These are phyloP conservation scores for Meriones psammophilus DNA, from an alignment of 2,797 vertebrate genomes.

Conservation along the genomic window DNA sequence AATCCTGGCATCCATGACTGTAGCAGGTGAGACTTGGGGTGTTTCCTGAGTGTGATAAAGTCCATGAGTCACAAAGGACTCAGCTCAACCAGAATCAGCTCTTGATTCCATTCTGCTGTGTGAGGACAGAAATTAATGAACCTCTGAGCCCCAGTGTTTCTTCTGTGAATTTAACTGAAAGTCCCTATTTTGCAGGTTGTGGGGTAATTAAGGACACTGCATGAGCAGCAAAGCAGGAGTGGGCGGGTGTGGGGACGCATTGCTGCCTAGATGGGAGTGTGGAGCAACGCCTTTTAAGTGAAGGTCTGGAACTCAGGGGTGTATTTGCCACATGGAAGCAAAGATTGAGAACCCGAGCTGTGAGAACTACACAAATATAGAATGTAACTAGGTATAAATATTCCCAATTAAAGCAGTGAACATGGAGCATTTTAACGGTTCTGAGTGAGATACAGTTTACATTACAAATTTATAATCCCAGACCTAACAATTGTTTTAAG, in stretches of 20 bases:
- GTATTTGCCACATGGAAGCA: slow-evolving; percentile 19
- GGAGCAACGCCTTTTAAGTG: slow-evolving; percentile 9
- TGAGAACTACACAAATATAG: neutral
- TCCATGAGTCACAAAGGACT: neutral
- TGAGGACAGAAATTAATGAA: neutral
- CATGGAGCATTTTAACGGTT: neutral
- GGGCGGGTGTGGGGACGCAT: neutral
- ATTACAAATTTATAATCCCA: slow-evolving; percentile 4
- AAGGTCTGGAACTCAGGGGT: slow-evolving; percentile 7
- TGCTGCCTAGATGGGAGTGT: neutral
- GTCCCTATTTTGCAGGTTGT: neutral
- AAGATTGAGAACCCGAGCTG: neutral
- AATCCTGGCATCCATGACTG: no score
- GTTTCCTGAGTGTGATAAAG: neutral
- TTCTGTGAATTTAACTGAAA: neutral
- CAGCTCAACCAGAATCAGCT: neutral
- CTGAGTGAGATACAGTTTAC: neutral
- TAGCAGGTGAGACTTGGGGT: neutral
- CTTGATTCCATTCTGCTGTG: neutral
- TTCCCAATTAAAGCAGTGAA: slow-evolving; percentile 32
- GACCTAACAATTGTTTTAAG: neutral
- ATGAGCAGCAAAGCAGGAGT: slow-evolving; percentile 12
- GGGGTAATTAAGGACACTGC: neutral
- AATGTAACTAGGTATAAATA: neutral
- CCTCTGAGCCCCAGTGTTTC: neutral